phyloP scores from a whole-genome alignment of 1,140 invertebrate genomes.

The Procambarus clarkii region DNA sequence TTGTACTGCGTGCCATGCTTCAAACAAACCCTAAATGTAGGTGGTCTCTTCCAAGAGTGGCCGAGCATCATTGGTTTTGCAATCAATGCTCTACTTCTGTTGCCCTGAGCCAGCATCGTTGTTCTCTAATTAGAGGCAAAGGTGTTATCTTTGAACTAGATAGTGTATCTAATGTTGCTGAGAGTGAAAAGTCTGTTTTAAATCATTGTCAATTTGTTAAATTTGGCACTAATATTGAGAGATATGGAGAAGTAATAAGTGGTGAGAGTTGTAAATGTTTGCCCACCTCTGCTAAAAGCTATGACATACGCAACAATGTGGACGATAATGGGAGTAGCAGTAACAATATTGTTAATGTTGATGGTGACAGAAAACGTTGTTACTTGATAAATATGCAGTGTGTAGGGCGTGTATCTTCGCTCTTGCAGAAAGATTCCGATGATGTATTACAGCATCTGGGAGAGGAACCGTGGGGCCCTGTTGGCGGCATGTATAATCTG shows the following conservation, averaged over 20 bases:
- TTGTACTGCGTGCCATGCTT: constrained; percentile 24
- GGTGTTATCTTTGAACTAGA: background rate
- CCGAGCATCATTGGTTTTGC: constrained; percentile 15
- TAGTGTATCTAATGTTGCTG: background rate
- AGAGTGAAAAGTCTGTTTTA: too few species aligned
- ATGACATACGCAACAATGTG: background rate
- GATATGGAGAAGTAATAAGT: background rate
- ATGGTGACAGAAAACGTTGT: background rate
- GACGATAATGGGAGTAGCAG: background rate
- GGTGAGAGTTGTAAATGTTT: background rate
- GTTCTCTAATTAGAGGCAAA: background rate
- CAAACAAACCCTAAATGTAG: constrained; percentile 21
- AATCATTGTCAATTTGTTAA: background rate
- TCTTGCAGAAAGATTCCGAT: constrained; percentile 24
- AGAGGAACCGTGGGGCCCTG: constrained; percentile 41
- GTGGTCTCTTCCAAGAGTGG: constrained; percentile 11
- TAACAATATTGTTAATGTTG: background rate
- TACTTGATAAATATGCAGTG: constrained; percentile 27
- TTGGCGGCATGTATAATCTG: constrained; percentile 34
- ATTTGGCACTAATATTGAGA: background rate
- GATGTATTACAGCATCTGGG: constrained; percentile 23
- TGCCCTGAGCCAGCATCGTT: background rate
- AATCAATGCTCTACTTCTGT: background rate
- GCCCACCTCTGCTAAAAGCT: background rate
- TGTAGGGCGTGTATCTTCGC: constrained; percentile 22